Conservation (phyloP, 2,888 invertebrate species). For the Rhodophaea formosa region DNA sequence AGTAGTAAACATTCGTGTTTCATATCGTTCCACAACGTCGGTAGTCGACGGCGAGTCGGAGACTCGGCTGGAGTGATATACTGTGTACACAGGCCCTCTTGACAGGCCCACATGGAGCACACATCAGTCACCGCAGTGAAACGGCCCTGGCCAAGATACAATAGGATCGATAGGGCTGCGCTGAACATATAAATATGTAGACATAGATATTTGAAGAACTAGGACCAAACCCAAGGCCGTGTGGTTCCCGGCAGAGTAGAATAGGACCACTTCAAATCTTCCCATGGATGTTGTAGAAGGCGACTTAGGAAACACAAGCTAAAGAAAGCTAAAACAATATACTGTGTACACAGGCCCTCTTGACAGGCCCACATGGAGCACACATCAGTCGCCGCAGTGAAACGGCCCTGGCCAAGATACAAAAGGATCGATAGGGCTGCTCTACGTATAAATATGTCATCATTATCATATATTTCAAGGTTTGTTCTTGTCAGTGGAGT, state of each 20-base stretch:
- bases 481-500: no score
- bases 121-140: not conserved
- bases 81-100: not conserved
- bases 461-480: no score
- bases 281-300: no score
- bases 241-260: no score
- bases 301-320: no score
- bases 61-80: not conserved
- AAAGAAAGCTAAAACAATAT: no score
- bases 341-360: not conserved
- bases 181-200: not conserved
- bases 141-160: not conserved
- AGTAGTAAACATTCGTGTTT: not conserved
- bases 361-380: not conserved
- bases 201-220: not conserved
- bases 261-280: no score
- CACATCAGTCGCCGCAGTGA: not conserved
- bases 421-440: not conserved
- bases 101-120: not conserved
- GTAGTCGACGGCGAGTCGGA: not conserved
- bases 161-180: not conserved
- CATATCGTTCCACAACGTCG: not conserved
- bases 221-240: no score
- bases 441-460: not conserved
- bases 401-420: not conserved